Percentiles rank a stretch among this genome's conserved stretches.
Conservation (phyloP, 2,888 invertebrate species). For the Drosophila siamana region DNA sequence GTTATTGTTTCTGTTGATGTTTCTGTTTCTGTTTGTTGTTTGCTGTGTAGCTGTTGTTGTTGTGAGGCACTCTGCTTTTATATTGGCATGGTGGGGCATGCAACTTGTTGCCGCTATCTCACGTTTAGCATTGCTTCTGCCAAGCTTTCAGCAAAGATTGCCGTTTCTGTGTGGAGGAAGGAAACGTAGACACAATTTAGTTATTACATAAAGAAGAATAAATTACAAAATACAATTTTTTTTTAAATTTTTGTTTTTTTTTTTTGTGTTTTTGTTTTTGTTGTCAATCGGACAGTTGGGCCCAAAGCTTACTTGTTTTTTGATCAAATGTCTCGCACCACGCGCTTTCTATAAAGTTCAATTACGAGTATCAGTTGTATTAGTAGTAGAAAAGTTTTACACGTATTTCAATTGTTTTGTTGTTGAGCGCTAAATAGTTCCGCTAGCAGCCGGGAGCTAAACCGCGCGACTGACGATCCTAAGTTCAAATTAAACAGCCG, state of each 20-base stretch:
- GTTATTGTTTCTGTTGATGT: conserved; percentile 1
- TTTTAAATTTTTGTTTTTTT: not conserved
- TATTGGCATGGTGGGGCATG: conserved; percentile 58
- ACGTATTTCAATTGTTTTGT: conserved; percentile 30
- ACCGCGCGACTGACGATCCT: conserved; percentile 52
- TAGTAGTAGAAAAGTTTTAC: conserved; percentile 1
- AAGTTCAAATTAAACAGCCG: conserved; percentile 52
- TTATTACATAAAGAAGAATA: conserved; percentile 21
- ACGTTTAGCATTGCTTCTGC: conserved; percentile 42
- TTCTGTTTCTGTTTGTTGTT: conserved; percentile 4
- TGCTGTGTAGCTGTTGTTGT: conserved; percentile 4
- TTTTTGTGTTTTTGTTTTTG: not conserved
- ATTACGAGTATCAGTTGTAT: conserved; percentile 3
- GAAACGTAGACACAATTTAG: conserved; percentile 12
- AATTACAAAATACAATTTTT: conserved; percentile 3
- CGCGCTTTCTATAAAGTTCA: conserved; percentile 22
- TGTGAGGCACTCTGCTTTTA: conserved; percentile 29
- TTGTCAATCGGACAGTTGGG: not conserved
- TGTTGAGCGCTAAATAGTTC: conserved; percentile 58
- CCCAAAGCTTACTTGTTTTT: conserved; percentile 41
- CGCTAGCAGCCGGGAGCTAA: conserved; percentile 69
- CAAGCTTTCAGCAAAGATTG: conserved; percentile 14
- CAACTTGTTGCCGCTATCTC: conserved; percentile 36
- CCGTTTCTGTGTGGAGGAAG: conserved; percentile 22
- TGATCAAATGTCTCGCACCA: conserved; percentile 23